Conservation (phyloP, 2,797 vertebrate species). For the Sternarchorhynchus goeldii region DNA sequence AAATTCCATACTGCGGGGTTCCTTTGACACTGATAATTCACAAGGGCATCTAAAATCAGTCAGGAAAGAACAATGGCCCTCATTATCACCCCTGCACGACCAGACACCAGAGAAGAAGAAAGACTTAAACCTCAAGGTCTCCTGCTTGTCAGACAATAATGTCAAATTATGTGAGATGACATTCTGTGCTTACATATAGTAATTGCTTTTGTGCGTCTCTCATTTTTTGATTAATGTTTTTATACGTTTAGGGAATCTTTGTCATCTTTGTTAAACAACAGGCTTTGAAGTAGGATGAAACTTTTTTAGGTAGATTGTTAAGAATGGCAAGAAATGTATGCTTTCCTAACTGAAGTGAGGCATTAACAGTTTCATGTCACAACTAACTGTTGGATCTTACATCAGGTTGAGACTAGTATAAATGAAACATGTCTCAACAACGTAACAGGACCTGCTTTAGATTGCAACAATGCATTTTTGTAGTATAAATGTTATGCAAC, state of each 20-base stretch:
- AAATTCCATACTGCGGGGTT: conserved; percentile 46
- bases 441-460: not conserved
- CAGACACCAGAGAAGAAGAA: conserved; percentile 10
- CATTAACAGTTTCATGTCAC: not conserved
- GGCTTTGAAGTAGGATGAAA: conserved; percentile 11
- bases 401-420: conserved; percentile 15
- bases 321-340: conserved; percentile 3
- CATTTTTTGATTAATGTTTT: conserved; percentile 60
- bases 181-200: conserved; percentile 70
- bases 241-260: not conserved
- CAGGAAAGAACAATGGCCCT: conserved; percentile 56
- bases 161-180: conserved; percentile 73
- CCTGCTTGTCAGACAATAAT: conserved; percentile 71
- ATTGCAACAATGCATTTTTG: not conserved
- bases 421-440: not conserved
- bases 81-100: conserved; percentile 60
- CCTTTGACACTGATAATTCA: conserved; percentile 63
- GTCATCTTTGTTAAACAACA: conserved; percentile 6
- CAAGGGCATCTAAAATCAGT: conserved; percentile 68
- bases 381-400: conserved; percentile 7
- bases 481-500: conserved; percentile 7
- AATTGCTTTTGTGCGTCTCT: conserved; percentile 69
- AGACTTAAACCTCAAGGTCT: conserved; percentile 68
- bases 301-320: not conserved
- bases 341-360: not conserved